Evolutionary conservation across 2,888 invertebrate genomes (phyloP).

Genomic region (Folsomia candida): DNA sequence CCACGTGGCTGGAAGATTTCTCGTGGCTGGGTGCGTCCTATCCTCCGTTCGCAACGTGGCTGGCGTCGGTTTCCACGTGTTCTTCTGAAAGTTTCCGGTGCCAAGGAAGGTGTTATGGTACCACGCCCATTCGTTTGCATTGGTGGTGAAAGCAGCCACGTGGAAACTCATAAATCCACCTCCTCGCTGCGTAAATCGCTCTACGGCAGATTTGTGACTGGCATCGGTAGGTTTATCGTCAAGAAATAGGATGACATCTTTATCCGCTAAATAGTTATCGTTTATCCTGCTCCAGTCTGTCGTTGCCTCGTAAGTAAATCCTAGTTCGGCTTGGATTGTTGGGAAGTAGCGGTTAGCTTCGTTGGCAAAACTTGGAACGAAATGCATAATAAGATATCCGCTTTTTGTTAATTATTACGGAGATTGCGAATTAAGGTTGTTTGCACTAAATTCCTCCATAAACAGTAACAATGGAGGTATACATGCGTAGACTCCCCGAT

Average conservation of each 20-base stretch:
- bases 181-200: conserved; percentile 32
- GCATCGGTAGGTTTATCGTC: conserved; percentile 30
- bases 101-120: conserved; percentile 45
- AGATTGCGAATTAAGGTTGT: too few relatives aligned
- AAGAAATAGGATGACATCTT: conserved; percentile 40
- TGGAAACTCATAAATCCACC: conserved; percentile 43
- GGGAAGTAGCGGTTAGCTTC: conserved; percentile 41
- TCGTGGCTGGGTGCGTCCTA: conserved; percentile 27
- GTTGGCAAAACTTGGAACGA: conserved; percentile 37
- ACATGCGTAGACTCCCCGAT: too few relatives aligned
- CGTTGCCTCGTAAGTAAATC: conserved; percentile 39
- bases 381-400: too few relatives aligned
- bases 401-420: too few relatives aligned
- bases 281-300: conserved; percentile 42
- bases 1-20: conserved; percentile 30
- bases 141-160: conserved; percentile 41
- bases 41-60: conserved; percentile 38
- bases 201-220: conserved; percentile 35
- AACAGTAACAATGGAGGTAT: too few relatives aligned
- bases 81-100: conserved; percentile 32
- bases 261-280: conserved; percentile 32
- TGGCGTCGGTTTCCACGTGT: conserved; percentile 46
- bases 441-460: too few relatives aligned
- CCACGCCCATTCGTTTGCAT: conserved; percentile 37
- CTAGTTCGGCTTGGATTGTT: conserved; percentile 20